Base-by-base conservation (phyloP, 2,888 invertebrate genomes). In the Dryobota labecula region DNA sequence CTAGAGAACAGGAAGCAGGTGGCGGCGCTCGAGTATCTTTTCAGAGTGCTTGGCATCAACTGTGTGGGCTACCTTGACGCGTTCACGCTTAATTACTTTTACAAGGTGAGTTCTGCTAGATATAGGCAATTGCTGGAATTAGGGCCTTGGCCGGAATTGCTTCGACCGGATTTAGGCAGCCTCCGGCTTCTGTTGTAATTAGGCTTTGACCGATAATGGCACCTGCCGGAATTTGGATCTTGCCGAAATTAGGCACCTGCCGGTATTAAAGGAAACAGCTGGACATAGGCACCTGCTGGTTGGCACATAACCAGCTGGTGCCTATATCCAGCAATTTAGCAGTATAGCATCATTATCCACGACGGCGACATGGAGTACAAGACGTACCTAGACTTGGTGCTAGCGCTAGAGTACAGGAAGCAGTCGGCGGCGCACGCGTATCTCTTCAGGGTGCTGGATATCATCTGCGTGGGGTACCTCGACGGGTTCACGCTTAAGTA, bases 371-470 rank as follows among this genome's bases (percentile, higher is more conserved):
- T n/a, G 24, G 49, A 49, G 4, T 49, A 49, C n/a, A 6, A 49
- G 24, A 24, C 2, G 2, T 24, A 49, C 49, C 13, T n/a, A n/a
- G n/a, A n/a, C 11, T 2, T 30, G 27, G 27, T 99, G 0, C 96
- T 99, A 43, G 99, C 99, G 0, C 94, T 99, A 81, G 99, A 99
- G 93, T 99, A 99, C 94, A 97, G 98, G 27, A 97, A 97, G 77
- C 99, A 99, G 91, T 98, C 99, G 0, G 98, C 99, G 84, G 98
- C 99, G 0, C 94, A 99, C 36, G 98, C 99, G 45, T 99, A 99
- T 90, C 95, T 99, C 65, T 99, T 99, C 94, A 96, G 98, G 45
- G 98, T 99, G 76, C 95, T 99, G 18, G 99, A 99, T 93, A 98
- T 99, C 70, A 97, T 99, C 90, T 97, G 97, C 65, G 97, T 97